Evolutionary conservation across 2,888 invertebrate genomes (phyloP).

Genomic region (Ichneumoninae sp.): DNA sequence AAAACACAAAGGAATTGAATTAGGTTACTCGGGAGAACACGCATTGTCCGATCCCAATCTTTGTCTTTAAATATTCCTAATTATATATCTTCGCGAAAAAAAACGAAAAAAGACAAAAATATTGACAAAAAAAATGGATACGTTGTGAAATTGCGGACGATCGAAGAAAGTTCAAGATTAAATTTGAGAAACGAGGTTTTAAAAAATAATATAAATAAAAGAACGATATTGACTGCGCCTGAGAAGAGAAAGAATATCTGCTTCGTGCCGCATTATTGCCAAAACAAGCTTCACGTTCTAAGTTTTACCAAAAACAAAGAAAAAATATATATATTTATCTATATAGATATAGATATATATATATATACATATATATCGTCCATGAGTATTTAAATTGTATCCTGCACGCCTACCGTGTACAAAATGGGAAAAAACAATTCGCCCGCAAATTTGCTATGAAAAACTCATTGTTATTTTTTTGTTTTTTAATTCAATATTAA

Average conservation of each 20-base stretch:
- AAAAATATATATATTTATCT: background rate
- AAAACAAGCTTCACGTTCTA: conserved; percentile 29
- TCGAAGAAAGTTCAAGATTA: conserved; percentile 36
- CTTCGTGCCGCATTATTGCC: conserved; percentile 47
- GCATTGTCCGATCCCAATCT: conserved; percentile 78
- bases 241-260: conserved; percentile 42
- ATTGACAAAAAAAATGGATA: conserved; percentile 28
- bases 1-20: conserved; percentile 83
- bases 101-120: conserved; percentile 28
- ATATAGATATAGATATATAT: background rate
- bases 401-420: conserved; percentile 6
- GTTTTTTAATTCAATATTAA: conserved; percentile 1
- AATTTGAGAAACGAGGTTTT: conserved; percentile 46
- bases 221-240: conserved; percentile 38
- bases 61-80: conserved; percentile 79
- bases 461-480: background rate
- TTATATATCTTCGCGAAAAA: conserved; percentile 62
- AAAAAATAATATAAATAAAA: conserved; percentile 32
- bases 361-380: conserved; percentile 25
- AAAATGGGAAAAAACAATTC: background rate
- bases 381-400: conserved; percentile 35
- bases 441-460: background rate
- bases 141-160: conserved; percentile 36
- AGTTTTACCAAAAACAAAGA: conserved; percentile 18
- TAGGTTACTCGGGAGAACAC: conserved; percentile 81